These are phyloP conservation scores for Acholoe squamosa DNA, from an alignment of 2,888 invertebrate species.

Conservation along the genomic window DNA sequence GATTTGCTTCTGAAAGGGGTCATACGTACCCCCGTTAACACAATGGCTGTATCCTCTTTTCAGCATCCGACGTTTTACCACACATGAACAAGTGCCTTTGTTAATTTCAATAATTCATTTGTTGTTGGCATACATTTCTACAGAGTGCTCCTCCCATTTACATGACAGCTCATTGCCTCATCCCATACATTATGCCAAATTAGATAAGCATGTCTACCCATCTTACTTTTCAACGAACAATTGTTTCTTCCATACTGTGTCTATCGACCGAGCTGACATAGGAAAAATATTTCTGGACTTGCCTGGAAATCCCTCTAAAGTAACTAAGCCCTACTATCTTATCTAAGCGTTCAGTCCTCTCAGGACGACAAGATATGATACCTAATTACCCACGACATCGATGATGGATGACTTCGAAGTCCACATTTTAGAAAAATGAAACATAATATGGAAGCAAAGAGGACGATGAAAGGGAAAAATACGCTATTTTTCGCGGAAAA, in stretches of 20 bases:
- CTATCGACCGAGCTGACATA: neutral
- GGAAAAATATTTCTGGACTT: neutral
- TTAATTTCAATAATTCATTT: too few species aligned
- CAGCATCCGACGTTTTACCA: too few species aligned
- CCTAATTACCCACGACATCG: neutral
- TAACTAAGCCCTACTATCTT: neutral
- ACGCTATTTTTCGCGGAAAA: neutral
- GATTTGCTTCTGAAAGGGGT: neutral
- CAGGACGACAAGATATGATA: neutral
- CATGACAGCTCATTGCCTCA: neutral
- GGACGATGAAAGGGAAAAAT: neutral
- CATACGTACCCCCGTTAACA: too few species aligned
- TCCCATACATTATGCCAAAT: neutral
- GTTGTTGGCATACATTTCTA: too few species aligned
- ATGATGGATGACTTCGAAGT: neutral
- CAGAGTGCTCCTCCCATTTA: too few species aligned
- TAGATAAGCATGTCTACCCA: neutral
- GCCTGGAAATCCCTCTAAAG: neutral
- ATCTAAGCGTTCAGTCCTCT: neutral
- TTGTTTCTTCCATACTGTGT: neutral
- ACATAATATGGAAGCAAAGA: neutral
- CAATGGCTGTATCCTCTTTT: too few species aligned
- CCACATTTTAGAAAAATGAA: neutral
- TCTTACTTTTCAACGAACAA: neutral
- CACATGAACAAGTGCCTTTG: too few species aligned